A percentile compares a stretch with the other conserved stretches of the same genome.
These are phyloP conservation scores for Ciconia boyciana DNA, from an alignment of 2,113 vertebrate species.

Conservation along the genomic window DNA sequence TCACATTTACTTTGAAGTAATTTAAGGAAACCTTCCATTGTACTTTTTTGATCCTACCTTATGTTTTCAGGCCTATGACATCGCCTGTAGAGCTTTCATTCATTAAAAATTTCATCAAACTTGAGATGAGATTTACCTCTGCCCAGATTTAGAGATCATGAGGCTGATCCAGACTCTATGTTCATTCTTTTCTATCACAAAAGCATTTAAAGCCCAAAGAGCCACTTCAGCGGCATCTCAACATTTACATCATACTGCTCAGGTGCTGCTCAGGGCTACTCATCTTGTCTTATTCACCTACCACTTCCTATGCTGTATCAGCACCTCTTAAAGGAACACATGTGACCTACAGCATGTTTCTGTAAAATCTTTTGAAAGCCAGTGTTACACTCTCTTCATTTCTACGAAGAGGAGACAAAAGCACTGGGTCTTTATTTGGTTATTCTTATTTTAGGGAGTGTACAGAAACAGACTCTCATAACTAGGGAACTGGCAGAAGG, in stretches of 20 bases:
- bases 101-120: neutral
- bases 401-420: neutral
- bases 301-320: rapidly evolving
- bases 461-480: neutral
- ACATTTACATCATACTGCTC: neutral
- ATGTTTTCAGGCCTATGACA: neutral
- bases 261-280: neutral
- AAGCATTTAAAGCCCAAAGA: neutral
- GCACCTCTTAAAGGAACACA: neutral
- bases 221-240: neutral
- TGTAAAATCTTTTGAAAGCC: neutral
- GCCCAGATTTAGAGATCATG: neutral
- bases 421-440: neutral
- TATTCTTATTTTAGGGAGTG: neutral
- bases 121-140: neutral
- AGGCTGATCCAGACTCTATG: neutral
- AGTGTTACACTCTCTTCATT: neutral
- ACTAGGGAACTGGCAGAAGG: neutral
- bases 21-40: neutral
- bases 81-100: neutral
- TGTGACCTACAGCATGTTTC: neutral
- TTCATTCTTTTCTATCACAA: neutral
- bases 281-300: neutral
- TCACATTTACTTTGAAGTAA: neutral
- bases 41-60: neutral